Evolutionary conservation across 2,888 invertebrate genomes (phyloP).

Genomic region (Cheiracanthium punctorium): DNA sequence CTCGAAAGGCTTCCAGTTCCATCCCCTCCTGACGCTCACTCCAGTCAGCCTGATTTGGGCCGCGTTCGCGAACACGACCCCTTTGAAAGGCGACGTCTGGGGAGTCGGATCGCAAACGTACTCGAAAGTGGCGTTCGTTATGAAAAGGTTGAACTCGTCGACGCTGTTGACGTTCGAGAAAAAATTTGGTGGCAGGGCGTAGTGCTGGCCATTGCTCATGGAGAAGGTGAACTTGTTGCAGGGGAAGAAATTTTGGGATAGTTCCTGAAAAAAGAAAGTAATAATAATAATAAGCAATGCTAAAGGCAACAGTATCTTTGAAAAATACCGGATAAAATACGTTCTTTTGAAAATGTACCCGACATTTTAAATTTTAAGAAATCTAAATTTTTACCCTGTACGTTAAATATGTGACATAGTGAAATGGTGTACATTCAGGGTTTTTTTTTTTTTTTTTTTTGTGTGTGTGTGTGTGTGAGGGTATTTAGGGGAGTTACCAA

Average conservation of each 20-base stretch:
- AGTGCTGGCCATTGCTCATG: constrained; percentile 13
- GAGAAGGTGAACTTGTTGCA: constrained; percentile 45
- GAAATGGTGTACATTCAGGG: too few relatives aligned
- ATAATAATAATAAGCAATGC: too few relatives aligned
- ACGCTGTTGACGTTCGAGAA: constrained; percentile 24
- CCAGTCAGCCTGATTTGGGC: constrained; percentile 14
- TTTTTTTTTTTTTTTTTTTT: too few relatives aligned
- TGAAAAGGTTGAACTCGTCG: constrained; percentile 18
- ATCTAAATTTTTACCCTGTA: too few relatives aligned
- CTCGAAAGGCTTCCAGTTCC: constrained; percentile 46
- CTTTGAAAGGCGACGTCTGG: constrained; percentile 37
- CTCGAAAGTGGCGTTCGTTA: constrained; percentile 47
- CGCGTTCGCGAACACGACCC: constrained; percentile 8
- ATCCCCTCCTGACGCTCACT: constrained; percentile 18
- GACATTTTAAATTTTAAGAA: too few relatives aligned
- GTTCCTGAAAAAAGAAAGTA: constrained; percentile 16
- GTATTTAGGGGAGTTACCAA: too few relatives aligned
- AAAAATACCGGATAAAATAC: too few relatives aligned
- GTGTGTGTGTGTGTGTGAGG: too few relatives aligned
- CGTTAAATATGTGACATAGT: too few relatives aligned
- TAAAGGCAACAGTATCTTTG: too few relatives aligned
- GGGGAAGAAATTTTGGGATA: constrained; percentile 21
- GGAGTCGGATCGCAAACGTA: constrained; percentile 52
- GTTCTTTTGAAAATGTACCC: too few relatives aligned
- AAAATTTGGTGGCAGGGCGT: constrained; percentile 37